Base-by-base conservation (phyloP, 2,797 vertebrate genomes). In the Cyprinodon diabolis region DNA sequence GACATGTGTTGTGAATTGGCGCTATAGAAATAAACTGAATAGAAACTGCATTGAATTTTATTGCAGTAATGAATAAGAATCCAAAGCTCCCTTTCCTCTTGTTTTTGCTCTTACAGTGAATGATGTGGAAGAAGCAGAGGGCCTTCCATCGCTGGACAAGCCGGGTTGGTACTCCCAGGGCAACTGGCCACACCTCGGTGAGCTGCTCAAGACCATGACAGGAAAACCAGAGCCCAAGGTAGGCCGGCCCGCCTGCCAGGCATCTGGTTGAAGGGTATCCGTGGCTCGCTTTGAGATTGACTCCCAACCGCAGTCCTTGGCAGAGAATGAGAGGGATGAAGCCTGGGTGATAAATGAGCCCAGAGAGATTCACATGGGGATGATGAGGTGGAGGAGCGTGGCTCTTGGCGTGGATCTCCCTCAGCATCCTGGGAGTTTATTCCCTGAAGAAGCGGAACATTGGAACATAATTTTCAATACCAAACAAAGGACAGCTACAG, bases 131-230 rank as follows among this genome's bases (percentile, higher is more conserved):
- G 94, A 95, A 76, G 91, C 77, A 19, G 96, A 97, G 77, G 94
- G 93, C 4, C 91, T 98, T 70, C 93, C 94, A 0, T 94, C 93
- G 2, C 90, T 99, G 87, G 96, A 98, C 66, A 97, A 97, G 71
- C 96, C 97, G 0, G 97, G 97, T 78, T 99, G 97, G 97, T 99
- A 98, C 91, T 99, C 97, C 54, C 97, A 98, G 89, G 98, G 97
- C 25, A 99, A 98, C 58, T 96, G 96, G 92, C 94, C 87, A 30
- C 97, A 98, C 84, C 96, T 98, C 45, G 95, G 96, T 37, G 94
- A 98, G 63, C 94, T 98, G 43, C 94, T 98, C 74, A 97, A 95
- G 93, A 96, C 94, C 87, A 96, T 98, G 94, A 97, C 96, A 0
- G 93, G 95, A 84, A 98, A 97, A 87, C 37, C 94, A 6, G 95